Evolutionary conservation across 1,140 invertebrate species (phyloP).

Genomic region (Aphis craccivora): DNA sequence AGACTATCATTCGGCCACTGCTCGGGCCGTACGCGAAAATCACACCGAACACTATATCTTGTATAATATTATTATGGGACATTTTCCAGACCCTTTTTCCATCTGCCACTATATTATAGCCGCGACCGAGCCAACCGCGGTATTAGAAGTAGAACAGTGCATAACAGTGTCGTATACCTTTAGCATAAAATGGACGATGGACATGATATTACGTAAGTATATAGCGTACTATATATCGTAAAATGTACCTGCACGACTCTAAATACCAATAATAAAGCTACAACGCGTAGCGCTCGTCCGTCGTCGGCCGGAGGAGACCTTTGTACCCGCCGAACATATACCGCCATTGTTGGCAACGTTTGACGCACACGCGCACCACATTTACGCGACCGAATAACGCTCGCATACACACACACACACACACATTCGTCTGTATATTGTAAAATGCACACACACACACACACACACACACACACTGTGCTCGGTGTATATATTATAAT

Average conservation of each 20-base stretch:
- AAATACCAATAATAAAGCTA: background rate
- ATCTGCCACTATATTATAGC: background rate
- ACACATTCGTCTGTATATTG: too few species aligned
- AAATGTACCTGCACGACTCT: too few species aligned
- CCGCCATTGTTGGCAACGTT: conserved; percentile 29
- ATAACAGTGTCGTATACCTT: too few species aligned
- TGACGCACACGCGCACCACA: conserved; percentile 11
- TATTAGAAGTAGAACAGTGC: too few species aligned
- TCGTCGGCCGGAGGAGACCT: conserved; percentile 6
- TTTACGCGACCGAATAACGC: conserved; percentile 1
- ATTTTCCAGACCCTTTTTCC: background rate
- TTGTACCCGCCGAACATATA: background rate
- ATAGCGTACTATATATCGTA: too few species aligned
- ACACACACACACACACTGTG: background rate
- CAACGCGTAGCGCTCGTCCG: background rate
- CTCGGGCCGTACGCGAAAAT: background rate
- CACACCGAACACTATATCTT: background rate
- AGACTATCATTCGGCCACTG: too few species aligned
- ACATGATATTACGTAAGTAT: background rate
- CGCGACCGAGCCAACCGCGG: background rate
- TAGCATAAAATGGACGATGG: too few species aligned
- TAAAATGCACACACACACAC: background rate
- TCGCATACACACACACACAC: background rate
- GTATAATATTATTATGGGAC: background rate
- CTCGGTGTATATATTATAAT: background rate